Conservation (phyloP, 1,140 invertebrate genomes). For the Amyelois transitella region DNA sequence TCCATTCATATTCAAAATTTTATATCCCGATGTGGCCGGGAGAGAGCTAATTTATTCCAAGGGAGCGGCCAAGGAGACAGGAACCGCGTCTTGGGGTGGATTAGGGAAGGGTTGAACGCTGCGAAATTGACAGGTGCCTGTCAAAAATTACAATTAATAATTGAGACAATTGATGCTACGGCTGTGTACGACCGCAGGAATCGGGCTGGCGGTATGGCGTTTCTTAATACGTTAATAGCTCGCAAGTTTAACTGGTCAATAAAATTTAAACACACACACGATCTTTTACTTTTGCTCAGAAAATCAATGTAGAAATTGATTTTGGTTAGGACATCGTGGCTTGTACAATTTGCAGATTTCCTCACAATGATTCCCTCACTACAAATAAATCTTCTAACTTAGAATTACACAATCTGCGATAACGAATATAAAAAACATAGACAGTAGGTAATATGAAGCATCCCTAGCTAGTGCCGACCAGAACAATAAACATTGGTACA, state of each 20-base stretch:
- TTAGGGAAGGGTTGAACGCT: constrained; percentile 67
- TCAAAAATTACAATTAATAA: constrained; percentile 74
- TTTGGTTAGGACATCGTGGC: too few species aligned
- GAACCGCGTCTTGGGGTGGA: constrained; percentile 63
- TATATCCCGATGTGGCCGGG: constrained; percentile 82
- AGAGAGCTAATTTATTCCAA: constrained; percentile 79
- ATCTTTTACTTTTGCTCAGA: too few species aligned
- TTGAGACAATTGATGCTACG: constrained; percentile 53
- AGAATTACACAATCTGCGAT: too few species aligned
- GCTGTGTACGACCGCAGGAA: constrained; percentile 13
- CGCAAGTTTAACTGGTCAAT: too few species aligned
- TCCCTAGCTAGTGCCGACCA: constrained; percentile 24
- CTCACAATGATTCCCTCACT: too few species aligned
- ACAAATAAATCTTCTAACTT: too few species aligned
- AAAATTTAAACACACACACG: too few species aligned
- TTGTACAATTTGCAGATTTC: too few species aligned
- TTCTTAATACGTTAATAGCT: background rate
- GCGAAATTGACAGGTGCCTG: constrained; percentile 71
- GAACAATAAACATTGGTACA: constrained; percentile 52
- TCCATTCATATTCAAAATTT: constrained; percentile 92
- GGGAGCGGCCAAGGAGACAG: constrained; percentile 62
- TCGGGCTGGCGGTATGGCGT: background rate
- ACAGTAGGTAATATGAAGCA: constrained; percentile 3
- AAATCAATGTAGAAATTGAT: too few species aligned
- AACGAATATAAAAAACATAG: too few species aligned